Base-by-base conservation (phyloP, 2,797 vertebrate genomes). In the Sparus aurata region DNA sequence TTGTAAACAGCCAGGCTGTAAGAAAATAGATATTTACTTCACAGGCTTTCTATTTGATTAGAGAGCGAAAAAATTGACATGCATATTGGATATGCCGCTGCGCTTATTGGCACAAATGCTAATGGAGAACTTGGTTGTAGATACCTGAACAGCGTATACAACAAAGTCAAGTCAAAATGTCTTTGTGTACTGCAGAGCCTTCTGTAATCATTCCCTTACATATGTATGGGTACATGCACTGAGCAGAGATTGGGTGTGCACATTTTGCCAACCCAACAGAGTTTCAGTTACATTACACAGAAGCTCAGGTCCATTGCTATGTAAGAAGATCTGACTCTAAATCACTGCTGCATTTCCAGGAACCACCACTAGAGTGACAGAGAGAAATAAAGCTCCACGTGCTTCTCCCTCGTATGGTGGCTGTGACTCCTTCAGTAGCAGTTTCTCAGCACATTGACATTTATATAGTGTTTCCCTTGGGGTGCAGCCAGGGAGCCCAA, bases 31-130 rank as follows among this genome's bases (percentile, higher is more conserved):
- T 94, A 93, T 93, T 94, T 92, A 92, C 90, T 90, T 92, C 87
- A 83, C 88, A 86, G 89, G 93, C 93, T 94, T 93, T 94, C 94
- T 94, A 94, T 93, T 94, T 94, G 92, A 94, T 94, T 92, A 79
- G 82, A 90, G 87, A 78, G 63, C 63, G 73, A 86, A 85, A 83
- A 86, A 93, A 27, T 84, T 92, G 87, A 87, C 85, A 89, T 87
- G 84, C 88, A 88, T 90, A 92, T 88, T 68, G 87, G 64, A 92
- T 86, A 84, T 78, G 83, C 85, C 77, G 76, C 72, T 23, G 9
- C 41, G 68, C 74, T 76, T 86, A 91, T 85, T 85, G 84, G 73
- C 84, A 70, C 74, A 84, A 75, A 90, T 87, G 87, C 86, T 80
- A 91, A 92, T 83, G 58, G 18, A 61, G 69, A 68, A 75, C 23